Percentiles rank a stretch among this genome's conserved stretches.
phyloP scores from a whole-genome alignment of 2,888 invertebrate genomes.

The Volucella inanis region DNA sequence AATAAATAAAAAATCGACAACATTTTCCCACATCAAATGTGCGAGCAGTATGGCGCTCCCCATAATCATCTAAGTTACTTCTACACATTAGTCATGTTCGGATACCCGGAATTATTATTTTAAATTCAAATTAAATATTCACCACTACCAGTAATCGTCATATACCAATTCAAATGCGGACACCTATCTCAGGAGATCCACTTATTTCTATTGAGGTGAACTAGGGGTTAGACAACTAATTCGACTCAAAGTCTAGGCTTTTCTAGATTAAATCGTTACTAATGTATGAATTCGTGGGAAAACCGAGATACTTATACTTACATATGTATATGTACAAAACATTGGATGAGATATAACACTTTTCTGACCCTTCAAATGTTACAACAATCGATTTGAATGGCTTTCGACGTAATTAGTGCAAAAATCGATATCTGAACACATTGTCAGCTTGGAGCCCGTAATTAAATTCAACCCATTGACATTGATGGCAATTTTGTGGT shows the following conservation, averaged over 20 bases:
- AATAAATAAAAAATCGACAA: too few species aligned
- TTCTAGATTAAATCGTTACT: too few species aligned
- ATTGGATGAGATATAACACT: too few species aligned
- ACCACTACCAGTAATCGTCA: not conserved
- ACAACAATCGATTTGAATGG: not conserved
- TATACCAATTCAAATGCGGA: too few species aligned
- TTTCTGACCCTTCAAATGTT: too few species aligned
- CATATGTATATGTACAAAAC: too few species aligned
- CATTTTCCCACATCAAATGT: constrained; percentile 32
- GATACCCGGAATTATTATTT: constrained; percentile 42
- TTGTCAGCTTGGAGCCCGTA: constrained; percentile 16
- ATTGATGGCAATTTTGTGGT: constrained; percentile 8
- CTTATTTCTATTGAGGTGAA: too few species aligned
- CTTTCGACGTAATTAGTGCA: not conserved
- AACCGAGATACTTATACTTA: too few species aligned
- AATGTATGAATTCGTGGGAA: too few species aligned
- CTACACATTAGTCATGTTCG: constrained; percentile 34
- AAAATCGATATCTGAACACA: not conserved
- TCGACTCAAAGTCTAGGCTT: too few species aligned
- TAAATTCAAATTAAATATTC: constrained; percentile 10
- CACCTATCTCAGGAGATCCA: too few species aligned
- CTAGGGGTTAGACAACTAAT: too few species aligned
- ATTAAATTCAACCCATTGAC: constrained; percentile 7
- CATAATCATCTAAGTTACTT: constrained; percentile 23
- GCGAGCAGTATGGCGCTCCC: constrained; percentile 4